These are phyloP conservation scores for Cheilosia pagana DNA, from an alignment of 2,888 invertebrate genomes.

Conservation along the genomic window DNA sequence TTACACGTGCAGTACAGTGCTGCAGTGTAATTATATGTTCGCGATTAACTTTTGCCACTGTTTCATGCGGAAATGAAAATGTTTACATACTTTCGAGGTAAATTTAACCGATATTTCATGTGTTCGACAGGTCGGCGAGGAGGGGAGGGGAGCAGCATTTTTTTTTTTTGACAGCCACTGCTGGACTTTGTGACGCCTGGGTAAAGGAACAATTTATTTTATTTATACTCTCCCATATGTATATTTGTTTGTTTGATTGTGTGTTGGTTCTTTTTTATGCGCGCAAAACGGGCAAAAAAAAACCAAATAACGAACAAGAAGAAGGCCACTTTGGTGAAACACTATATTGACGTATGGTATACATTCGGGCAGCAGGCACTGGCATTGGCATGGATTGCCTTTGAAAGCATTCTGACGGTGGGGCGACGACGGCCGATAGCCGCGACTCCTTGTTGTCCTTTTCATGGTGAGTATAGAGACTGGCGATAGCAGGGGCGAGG, in stretches of 20 bases:
- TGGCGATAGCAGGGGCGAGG: too few relatives aligned
- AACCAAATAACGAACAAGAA: slow-evolving; percentile 31
- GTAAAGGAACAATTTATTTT: slow-evolving; percentile 51
- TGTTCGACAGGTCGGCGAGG: slow-evolving; percentile 59
- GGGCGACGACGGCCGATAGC: slow-evolving; percentile 7
- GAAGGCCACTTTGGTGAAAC: slow-evolving; percentile 61
- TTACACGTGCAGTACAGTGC: slow-evolving; percentile 53
- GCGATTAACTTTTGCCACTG: slow-evolving; percentile 75
- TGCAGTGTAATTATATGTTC: slow-evolving; percentile 72
- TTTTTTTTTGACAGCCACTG: slow-evolving; percentile 57
- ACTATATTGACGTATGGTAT: slow-evolving; percentile 4
- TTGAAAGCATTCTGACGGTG: slow-evolving; percentile 1
- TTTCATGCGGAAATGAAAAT: slow-evolving; percentile 75
- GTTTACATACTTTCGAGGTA: slow-evolving; percentile 73
- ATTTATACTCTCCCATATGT: slow-evolving; percentile 11
- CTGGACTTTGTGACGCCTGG: slow-evolving; percentile 65
- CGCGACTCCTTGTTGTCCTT: slow-evolving; percentile 66
- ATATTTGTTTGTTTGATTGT: slow-evolving; percentile 52
- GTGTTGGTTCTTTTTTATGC: slow-evolving; percentile 27
- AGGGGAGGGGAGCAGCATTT: neutral
- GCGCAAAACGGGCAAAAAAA: slow-evolving; percentile 3
- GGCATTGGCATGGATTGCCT: slow-evolving; percentile 24
- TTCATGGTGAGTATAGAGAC: slow-evolving; percentile 45
- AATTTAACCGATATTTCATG: slow-evolving; percentile 73
- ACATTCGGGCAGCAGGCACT: neutral